Evolutionary conservation across 1,140 invertebrate genomes (phyloP).

Genomic region (Pollicipes pollicipes): DNA sequence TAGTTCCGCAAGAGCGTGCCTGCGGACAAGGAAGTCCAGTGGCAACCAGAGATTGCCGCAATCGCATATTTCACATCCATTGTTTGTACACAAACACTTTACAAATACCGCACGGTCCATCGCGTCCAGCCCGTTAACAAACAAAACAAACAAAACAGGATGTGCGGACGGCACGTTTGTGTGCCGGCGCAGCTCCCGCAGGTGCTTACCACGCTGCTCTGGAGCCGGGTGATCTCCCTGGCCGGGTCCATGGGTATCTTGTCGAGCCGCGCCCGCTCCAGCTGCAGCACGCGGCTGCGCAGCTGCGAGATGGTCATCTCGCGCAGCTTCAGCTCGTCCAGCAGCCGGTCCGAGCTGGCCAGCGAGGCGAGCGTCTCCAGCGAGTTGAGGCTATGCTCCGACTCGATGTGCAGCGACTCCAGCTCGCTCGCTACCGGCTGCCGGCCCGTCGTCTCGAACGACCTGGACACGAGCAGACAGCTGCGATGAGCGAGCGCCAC

Average conservation of each 20-base stretch:
- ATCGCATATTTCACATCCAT: too few relatives aligned
- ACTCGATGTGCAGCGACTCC: slow-evolving; percentile 17
- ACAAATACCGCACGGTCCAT: too few relatives aligned
- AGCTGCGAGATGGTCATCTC: slow-evolving; percentile 23
- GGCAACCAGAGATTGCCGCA: too few relatives aligned
- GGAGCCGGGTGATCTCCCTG: slow-evolving; percentile 21
- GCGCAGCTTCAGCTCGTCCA: slow-evolving; percentile 20
- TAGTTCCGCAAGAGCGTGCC: too few relatives aligned
- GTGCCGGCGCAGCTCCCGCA: too few relatives aligned
- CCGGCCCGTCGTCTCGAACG: neutral
- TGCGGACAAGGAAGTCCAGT: too few relatives aligned
- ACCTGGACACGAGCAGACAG: too few relatives aligned
- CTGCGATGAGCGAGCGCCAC: too few relatives aligned
- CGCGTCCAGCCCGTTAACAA: too few relatives aligned
- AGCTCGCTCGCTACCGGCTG: slow-evolving; percentile 17
- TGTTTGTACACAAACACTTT: too few relatives aligned
- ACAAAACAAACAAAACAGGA: too few relatives aligned
- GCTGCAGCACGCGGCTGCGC: slow-evolving; percentile 20
- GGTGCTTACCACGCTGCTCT: slow-evolving; percentile 21
- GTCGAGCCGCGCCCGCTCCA: slow-evolving; percentile 23
- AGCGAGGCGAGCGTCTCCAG: slow-evolving; percentile 17
- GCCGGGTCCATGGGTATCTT: slow-evolving; percentile 23
- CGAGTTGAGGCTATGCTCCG: slow-evolving; percentile 14
- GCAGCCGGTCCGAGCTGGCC: slow-evolving; percentile 15
- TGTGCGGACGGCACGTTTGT: too few relatives aligned